A percentile compares a stretch with the other conserved stretches of the same genome.
Evolutionary conservation across 2,797 vertebrate species (phyloP).

Genomic region (Octomys mimax): DNA sequence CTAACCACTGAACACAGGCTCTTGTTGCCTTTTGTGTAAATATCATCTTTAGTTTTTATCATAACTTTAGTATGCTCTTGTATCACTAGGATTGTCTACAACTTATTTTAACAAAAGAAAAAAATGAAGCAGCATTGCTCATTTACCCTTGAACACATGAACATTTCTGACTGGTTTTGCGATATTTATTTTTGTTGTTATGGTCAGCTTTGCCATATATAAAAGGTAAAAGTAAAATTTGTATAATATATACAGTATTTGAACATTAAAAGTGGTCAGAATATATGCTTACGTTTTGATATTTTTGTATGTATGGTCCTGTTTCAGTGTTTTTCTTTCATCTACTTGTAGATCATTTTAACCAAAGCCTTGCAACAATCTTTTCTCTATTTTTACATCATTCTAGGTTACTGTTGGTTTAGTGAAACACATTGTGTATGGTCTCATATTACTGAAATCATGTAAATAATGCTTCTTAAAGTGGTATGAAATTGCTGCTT

Average conservation of each 20-base stretch:
- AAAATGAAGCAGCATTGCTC: background rate
- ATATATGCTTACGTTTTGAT: background rate
- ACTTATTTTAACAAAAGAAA: background rate
- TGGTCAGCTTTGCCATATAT: background rate
- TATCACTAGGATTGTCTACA: background rate
- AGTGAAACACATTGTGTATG: background rate
- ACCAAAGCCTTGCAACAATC: background rate
- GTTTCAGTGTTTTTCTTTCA: background rate
- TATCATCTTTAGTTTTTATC: background rate
- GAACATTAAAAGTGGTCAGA: background rate
- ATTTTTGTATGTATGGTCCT: slow-evolving; percentile 14
- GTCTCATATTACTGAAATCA: background rate
- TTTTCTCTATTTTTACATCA: background rate
- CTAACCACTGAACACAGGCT: background rate
- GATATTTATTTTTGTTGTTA: background rate
- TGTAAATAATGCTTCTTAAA: background rate
- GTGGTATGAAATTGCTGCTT: background rate
- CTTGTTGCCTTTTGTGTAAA: background rate
- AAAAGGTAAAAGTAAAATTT: background rate
- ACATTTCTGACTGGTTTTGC: background rate
- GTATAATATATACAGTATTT: background rate
- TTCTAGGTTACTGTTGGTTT: background rate
- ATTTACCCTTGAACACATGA: background rate
- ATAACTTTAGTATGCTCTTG: background rate
- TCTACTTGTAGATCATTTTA: slow-evolving; percentile 5